These are phyloP conservation scores for Crypturellus tataupa DNA, from an alignment of 2,797 vertebrate genomes.

Conservation along the genomic window DNA sequence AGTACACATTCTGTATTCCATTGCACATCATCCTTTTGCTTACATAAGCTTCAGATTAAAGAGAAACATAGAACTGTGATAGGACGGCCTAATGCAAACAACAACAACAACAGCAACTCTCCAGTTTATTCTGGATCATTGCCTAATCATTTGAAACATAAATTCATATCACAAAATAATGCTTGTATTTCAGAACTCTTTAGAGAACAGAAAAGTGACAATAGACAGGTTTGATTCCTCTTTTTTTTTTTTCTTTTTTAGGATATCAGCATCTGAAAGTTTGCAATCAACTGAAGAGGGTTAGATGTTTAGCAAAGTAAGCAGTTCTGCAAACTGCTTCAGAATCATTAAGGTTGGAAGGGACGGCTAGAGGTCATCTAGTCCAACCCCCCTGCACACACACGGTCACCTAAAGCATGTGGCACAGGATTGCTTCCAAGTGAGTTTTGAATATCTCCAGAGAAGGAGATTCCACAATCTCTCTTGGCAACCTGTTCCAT, in stretches of 20 bases:
- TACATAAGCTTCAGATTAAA: not conserved
- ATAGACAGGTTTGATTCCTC: not conserved
- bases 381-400: no score
- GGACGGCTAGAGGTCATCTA: no score
- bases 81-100: not conserved
- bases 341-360: no score
- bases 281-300: not conserved
- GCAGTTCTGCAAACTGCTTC: not conserved
- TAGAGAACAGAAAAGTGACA: not conserved
- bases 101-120: not conserved
- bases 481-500: no score
- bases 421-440: no score
- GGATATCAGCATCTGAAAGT: fast-evolving
- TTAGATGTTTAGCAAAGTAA: not conserved
- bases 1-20: not conserved
- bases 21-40: not conserved
- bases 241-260: not conserved
- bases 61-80: not conserved
- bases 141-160: not conserved
- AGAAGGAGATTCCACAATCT: no score
- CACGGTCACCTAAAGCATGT: no score
- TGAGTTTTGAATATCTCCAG: no score
- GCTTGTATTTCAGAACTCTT: not conserved
- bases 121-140: not conserved
- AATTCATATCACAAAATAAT: not conserved